Conservation (phyloP, 2,113 vertebrate genomes). For the Sinosuthora webbiana region DNA sequence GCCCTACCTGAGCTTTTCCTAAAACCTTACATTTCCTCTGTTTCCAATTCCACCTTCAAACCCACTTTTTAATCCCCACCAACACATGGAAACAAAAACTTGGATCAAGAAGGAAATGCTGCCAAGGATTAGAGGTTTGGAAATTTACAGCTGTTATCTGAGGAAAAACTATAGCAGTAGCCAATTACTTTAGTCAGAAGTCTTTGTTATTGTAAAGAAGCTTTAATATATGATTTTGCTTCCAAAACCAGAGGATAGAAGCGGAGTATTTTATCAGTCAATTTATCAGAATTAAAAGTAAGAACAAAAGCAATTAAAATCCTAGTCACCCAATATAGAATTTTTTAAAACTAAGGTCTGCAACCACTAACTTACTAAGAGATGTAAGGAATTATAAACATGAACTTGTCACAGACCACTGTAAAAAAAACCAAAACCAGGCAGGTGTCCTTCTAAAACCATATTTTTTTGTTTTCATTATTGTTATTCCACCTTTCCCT, state of each 20-base stretch:
- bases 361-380: background rate
- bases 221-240: background rate
- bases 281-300: background rate
- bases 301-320: conserved; percentile 8
- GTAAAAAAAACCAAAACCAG: background rate
- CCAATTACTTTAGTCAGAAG: conserved; percentile 5
- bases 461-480: background rate
- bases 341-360: background rate
- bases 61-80: conserved; percentile 41
- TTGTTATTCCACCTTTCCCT: background rate
- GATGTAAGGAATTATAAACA: conserved; percentile 11
- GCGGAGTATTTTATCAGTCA: background rate
- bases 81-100: conserved; percentile 49
- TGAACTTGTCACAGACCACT: background rate
- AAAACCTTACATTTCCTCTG: conserved; percentile 46
- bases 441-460: background rate
- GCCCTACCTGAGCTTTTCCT: conserved; percentile 36
- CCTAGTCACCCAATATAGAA: background rate
- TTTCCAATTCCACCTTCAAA: conserved; percentile 46
- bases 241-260: conserved; percentile 6
- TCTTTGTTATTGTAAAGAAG: conserved; percentile 16
- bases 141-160: conserved; percentile 35
- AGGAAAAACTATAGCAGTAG: background rate
- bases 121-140: conserved; percentile 25
- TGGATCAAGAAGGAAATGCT: conserved; percentile 45